A percentile compares a stretch with the other conserved stretches of the same genome.
Conservation (phyloP, 2,113 vertebrate species). For the Callopanchax toddi region DNA sequence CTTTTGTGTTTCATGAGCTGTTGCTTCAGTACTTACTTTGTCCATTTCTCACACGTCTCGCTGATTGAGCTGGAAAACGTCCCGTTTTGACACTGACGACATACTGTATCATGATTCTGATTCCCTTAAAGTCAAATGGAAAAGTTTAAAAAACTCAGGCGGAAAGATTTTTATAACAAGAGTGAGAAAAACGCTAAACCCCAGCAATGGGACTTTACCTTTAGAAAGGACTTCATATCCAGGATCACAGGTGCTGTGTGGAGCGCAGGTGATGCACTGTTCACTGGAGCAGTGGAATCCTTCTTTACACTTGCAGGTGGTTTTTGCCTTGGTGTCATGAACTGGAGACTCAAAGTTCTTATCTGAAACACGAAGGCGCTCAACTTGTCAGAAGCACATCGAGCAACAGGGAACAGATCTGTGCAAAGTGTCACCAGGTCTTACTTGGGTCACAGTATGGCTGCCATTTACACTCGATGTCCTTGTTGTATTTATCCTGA, state of each 20-base stretch:
- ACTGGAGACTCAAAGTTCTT: constrained; percentile 9
- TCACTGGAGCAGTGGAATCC: constrained; percentile 66
- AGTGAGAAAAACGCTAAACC: neutral
- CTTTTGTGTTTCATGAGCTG: neutral
- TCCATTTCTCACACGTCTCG: constrained; percentile 48
- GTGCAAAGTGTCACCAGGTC: constrained; percentile 6
- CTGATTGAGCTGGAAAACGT: constrained; percentile 48
- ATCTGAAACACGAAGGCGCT: constrained; percentile 57
- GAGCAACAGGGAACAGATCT: neutral
- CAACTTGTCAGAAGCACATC: neutral
- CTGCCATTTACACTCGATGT: constrained; percentile 37
- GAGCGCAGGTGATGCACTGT: constrained; percentile 47
- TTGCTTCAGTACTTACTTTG: constrained; percentile 55
- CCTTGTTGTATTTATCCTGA: constrained; percentile 28
- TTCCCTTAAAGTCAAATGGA: constrained; percentile 39
- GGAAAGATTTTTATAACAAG: neutral
- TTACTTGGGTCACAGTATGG: constrained; percentile 76
- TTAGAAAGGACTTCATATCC: constrained; percentile 3
- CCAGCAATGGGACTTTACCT: constrained; percentile 47
- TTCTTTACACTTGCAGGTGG: constrained; percentile 42
- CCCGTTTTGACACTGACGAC: constrained; percentile 48
- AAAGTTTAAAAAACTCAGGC: neutral
- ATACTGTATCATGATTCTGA: constrained; percentile 51
- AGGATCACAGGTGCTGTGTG: constrained; percentile 42
- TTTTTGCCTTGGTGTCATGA: neutral